These are phyloP conservation scores for Disparrhopalites patrizii DNA, from an alignment of 2,888 invertebrate species.

Conservation along the genomic window DNA sequence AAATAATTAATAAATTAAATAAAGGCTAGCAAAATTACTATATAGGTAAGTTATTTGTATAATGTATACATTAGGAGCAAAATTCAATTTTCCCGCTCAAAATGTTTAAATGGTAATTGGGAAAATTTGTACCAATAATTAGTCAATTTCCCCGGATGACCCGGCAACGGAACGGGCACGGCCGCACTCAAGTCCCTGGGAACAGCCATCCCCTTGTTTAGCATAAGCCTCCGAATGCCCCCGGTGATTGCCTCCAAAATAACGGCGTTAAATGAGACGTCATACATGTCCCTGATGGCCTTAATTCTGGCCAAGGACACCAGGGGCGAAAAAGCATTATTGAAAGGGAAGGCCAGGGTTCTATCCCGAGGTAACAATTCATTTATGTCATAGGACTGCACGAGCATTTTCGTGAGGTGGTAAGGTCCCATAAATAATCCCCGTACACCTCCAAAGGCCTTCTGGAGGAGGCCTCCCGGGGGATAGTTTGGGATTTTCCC, in stretches of 20 bases:
- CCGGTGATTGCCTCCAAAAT: slow-evolving; percentile 22
- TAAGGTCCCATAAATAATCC: slow-evolving; percentile 25
- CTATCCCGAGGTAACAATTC: slow-evolving; percentile 7
- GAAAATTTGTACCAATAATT: slow-evolving; percentile 27
- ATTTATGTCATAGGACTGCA: slow-evolving; percentile 19
- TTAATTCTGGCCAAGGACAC: slow-evolving; percentile 21
- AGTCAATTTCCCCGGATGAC: slow-evolving; percentile 27
- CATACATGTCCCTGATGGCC: slow-evolving; percentile 15
- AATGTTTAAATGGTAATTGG: background rate
- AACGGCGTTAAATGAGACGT: slow-evolving; percentile 28
- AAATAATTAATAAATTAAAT: background rate
- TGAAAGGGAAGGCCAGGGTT: slow-evolving; percentile 13
- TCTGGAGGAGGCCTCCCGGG: background rate
- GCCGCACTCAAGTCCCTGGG: slow-evolving; percentile 16
- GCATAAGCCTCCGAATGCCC: slow-evolving; percentile 28
- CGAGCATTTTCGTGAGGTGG: slow-evolving; percentile 23
- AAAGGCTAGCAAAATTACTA: background rate
- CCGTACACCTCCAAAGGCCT: background rate
- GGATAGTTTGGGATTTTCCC: slow-evolving; percentile 12
- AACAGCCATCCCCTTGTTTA: slow-evolving; percentile 15
- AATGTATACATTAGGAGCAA: too few relatives aligned
- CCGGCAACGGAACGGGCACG: slow-evolving; percentile 27
- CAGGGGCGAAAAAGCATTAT: slow-evolving; percentile 19
- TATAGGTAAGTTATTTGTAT: background rate
- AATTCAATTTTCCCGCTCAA: too few relatives aligned